These are phyloP conservation scores for Anniella stebbinsi DNA, from an alignment of 2,797 vertebrate species.

Conservation along the genomic window DNA sequence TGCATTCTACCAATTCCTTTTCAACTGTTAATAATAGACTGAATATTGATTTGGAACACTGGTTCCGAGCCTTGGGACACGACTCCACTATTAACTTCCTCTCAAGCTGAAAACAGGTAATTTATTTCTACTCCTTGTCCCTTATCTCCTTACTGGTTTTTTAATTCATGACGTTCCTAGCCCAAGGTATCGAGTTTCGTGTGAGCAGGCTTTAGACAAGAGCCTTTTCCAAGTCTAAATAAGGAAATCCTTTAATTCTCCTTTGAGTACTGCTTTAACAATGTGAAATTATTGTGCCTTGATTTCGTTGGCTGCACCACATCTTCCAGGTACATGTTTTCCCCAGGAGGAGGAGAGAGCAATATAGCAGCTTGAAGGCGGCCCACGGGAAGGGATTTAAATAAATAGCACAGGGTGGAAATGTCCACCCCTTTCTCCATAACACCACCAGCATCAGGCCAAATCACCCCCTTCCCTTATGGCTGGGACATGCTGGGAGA, in stretches of 20 bases:
- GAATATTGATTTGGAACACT: constrained; percentile 18
- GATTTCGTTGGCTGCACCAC: neutral
- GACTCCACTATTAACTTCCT: constrained; percentile 57
- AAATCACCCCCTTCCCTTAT: neutral
- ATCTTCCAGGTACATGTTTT: neutral
- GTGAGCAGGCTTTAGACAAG: constrained; percentile 44
- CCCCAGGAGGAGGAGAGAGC: neutral
- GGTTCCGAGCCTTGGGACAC: constrained; percentile 52
- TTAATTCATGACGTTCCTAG: constrained; percentile 58
- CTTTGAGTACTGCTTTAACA: constrained; percentile 34
- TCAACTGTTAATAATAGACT: constrained; percentile 35
- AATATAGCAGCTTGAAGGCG: neutral
- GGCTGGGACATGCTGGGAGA: no score
- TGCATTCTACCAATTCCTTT: constrained; percentile 27
- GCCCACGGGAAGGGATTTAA: neutral
- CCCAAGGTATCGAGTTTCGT: constrained; percentile 46
- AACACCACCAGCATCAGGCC: neutral
- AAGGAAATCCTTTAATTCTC: constrained; percentile 25
- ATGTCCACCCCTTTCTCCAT: neutral
- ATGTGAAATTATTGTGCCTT: constrained; percentile 21
- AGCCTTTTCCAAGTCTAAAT: constrained; percentile 32
- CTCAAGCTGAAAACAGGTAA: constrained; percentile 56
- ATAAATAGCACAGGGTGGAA: neutral
- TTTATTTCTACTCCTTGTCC: constrained; percentile 52
- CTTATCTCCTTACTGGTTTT: constrained; percentile 53